Conservation (phyloP, 2,113 vertebrate species). For the Siphamia tubifer region DNA sequence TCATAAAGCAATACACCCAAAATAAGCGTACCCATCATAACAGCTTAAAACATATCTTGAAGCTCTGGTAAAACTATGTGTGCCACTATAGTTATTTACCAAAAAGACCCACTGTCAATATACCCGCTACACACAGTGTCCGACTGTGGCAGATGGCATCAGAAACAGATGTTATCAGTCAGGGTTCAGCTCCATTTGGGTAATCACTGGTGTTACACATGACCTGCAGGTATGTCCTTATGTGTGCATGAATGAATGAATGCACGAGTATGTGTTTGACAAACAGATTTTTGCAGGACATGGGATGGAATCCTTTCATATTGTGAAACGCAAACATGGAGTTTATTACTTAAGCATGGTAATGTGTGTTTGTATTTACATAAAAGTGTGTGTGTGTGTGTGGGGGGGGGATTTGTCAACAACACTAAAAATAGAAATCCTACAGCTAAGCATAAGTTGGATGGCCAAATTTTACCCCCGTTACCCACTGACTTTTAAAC, state of each 20-base stretch:
- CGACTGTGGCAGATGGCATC: constrained; percentile 56
- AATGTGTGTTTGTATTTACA: neutral
- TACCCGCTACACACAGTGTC: neutral
- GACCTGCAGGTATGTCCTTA: constrained; percentile 30
- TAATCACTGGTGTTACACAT: constrained; percentile 46
- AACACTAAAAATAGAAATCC: constrained; percentile 3
- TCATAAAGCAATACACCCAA: too few species aligned
- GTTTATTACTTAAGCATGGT: neutral
- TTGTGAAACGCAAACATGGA: neutral
- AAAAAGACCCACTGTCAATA: neutral
- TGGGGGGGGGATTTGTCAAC: neutral
- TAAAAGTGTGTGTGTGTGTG: neutral
- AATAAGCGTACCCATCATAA: too few species aligned
- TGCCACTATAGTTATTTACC: too few species aligned
- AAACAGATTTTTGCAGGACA: too few species aligned
- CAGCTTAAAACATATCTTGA: neutral
- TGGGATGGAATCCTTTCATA: too few species aligned
- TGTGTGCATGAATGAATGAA: neutral
- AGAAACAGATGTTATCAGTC: constrained; percentile 60
- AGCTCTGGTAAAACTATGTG: neutral
- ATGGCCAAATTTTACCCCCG: constrained; percentile 8
- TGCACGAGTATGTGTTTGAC: neutral
- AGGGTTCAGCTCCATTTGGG: constrained; percentile 50
- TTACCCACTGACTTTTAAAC: constrained; percentile 35
- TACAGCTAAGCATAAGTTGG: constrained; percentile 4